These are phyloP conservation scores for Aelia acuminata DNA, from an alignment of 2,888 invertebrate genomes.

Conservation along the genomic window DNA sequence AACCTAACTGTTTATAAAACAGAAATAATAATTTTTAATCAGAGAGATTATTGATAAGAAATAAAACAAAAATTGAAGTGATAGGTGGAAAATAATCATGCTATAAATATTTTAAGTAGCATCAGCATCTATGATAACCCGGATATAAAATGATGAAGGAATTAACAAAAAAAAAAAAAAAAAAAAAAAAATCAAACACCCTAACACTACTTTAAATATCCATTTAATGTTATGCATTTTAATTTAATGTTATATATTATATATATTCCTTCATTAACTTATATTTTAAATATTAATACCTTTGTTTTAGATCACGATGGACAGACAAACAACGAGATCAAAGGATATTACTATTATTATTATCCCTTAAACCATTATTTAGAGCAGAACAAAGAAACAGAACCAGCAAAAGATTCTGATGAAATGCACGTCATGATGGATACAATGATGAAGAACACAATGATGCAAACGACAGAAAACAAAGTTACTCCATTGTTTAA, in stretches of 20 bases:
- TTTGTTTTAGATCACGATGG: slow-evolving; percentile 38
- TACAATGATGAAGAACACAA: slow-evolving; percentile 51
- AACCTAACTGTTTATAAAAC: neutral
- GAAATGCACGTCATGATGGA: slow-evolving; percentile 47
- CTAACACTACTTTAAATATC: neutral
- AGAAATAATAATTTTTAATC: neutral
- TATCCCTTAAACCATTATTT: slow-evolving; percentile 51
- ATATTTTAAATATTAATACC: neutral
- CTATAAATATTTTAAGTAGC: neutral
- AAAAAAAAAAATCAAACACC: too few species aligned
- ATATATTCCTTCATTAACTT: neutral
- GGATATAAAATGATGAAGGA: too few species aligned
- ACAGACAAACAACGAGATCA: neutral
- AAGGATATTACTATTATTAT: slow-evolving; percentile 56
- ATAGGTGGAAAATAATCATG: neutral
- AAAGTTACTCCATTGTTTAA: slow-evolving; percentile 54
- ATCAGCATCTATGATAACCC: neutral
- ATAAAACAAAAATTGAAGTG: neutral
- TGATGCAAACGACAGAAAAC: slow-evolving; percentile 40
- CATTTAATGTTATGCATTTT: neutral
- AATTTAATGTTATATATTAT: neutral
- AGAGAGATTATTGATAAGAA: neutral
- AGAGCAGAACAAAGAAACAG: neutral
- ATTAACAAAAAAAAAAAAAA: too few species aligned
- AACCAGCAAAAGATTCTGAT: slow-evolving; percentile 18